Conservation (phyloP, 2,797 vertebrate genomes). For the Agapornis canus region DNA sequence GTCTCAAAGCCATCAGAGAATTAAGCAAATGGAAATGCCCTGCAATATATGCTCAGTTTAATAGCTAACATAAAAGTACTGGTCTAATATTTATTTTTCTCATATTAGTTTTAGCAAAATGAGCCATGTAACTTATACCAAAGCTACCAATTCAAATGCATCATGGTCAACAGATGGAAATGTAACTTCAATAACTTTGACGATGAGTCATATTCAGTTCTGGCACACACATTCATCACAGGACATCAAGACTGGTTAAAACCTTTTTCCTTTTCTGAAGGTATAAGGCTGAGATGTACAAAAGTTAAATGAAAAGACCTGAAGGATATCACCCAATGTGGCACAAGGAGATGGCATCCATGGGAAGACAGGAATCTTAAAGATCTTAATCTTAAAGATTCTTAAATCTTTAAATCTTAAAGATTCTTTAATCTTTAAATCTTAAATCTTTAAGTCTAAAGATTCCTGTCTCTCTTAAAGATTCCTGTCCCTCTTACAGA, state of each 20-base stretch:
- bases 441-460: no score
- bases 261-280: neutral
- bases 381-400: no score
- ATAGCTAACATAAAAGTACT: neutral
- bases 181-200: neutral
- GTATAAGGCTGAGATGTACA: neutral
- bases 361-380: neutral
- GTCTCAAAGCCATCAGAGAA: neutral
- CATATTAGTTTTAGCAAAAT: neutral
- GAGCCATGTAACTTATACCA: neutral
- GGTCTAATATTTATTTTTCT: neutral
- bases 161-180: constrained; percentile 1
- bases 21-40: neutral
- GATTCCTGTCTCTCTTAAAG: no score
- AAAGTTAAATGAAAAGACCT: neutral
- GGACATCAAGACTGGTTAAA: neutral
- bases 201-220: neutral
- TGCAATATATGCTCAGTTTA: neutral
- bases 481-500: no score
- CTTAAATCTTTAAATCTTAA: no score
- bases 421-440: no score
- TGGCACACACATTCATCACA: neutral
- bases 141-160: neutral
- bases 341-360: neutral
- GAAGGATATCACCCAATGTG: neutral